Evolutionary conservation across 1,140 invertebrate genomes (phyloP), one percentile per base, ranked within the genome.

Genomic region (Drosophila insularis): DNA sequence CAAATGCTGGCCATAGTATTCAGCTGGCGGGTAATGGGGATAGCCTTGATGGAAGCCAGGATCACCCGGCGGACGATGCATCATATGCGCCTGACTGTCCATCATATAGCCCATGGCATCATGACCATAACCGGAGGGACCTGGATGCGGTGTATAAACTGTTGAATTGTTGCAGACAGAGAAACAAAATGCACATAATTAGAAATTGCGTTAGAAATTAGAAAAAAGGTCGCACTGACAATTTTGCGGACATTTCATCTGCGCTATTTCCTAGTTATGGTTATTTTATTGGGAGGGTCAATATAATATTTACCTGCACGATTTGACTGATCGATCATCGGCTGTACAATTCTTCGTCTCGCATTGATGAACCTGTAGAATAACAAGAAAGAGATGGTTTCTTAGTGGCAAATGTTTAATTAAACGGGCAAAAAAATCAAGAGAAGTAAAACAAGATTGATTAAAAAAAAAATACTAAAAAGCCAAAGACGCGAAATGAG

Each of bases 291-390:
- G 21, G 64, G 64, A 61, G 8, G 32, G n/a, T 23, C 4, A 43
- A 43, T 37, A 61, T 23, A 13, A 84, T 89, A 89, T 32, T 96
- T 96, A 98, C 98, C 98, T 94, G 98, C 98, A 95, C 98, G 95
- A 95, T 99, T 99, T 92, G 97, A 98, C 94, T 97, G 98, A 94
- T 98, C 98, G 91, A 98, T 98, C 97, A 98, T 98, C 61, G 97
- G 97, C 92, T 98, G 98, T 76, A 99, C 97, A 94, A 99, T 99
- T 94, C 98, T 96, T 93, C 98, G 96, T 93, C 98, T 95, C 91
- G 98, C 98, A 93, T 99, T 99, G 93, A 99, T 99, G 93, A 99
- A 99, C 98, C 98, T 97, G 95, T 68, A 95, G 95, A 91, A 94
- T 87, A 91, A 67, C 75, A 55, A 90, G 63, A 75, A 46, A 46